A percentile compares a stretch with the other conserved stretches of the same genome.
phyloP scores from a whole-genome alignment of 1,140 invertebrate species.

The Formica exsecta region DNA sequence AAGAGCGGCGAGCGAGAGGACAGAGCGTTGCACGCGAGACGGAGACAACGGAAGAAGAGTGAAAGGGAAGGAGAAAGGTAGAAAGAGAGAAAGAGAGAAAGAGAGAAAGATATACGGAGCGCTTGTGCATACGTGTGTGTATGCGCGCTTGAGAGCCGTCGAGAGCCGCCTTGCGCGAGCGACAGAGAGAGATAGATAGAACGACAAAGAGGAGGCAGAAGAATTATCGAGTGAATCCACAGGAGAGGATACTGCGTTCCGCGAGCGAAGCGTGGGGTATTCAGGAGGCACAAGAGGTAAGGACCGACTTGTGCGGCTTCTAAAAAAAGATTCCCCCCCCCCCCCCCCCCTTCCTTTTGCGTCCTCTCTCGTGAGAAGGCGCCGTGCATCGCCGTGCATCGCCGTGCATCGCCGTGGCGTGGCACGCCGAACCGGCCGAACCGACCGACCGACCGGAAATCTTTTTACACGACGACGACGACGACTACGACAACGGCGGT shows the following conservation, averaged over 20 bases:
- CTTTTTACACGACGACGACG: slow-evolving; percentile 56
- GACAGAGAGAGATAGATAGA: slow-evolving; percentile 21
- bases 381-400: slow-evolving; percentile 64
- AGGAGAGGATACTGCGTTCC: slow-evolving; percentile 44
- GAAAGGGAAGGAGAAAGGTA: not conserved
- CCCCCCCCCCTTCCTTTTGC: not conserved
- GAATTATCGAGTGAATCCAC: slow-evolving; percentile 56
- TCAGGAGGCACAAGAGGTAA: slow-evolving; percentile 67
- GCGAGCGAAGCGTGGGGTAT: slow-evolving; percentile 42
- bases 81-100: slow-evolving; percentile 14
- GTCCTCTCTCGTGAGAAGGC: slow-evolving; percentile 13
- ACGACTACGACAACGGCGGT: slow-evolving; percentile 9
- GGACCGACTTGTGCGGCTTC: slow-evolving; percentile 49
- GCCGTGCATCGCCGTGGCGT: slow-evolving; percentile 71
- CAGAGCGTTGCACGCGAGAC: slow-evolving; percentile 40
- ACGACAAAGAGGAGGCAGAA: slow-evolving; percentile 32
- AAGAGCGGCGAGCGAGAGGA: slow-evolving; percentile 31
- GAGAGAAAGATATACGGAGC: slow-evolving; percentile 13
- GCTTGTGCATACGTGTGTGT: slow-evolving; percentile 38
- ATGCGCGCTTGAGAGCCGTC: slow-evolving; percentile 42
- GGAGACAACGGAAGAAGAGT: slow-evolving; percentile 13
- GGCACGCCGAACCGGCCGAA: slow-evolving; percentile 71
- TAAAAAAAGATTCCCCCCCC: slow-evolving; percentile 70
- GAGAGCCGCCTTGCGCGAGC: slow-evolving; percentile 58
- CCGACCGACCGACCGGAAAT: slow-evolving; percentile 74